Evolutionary conservation across 2,888 invertebrate genomes (phyloP).

Genomic region (Nomada ferruginata): DNA sequence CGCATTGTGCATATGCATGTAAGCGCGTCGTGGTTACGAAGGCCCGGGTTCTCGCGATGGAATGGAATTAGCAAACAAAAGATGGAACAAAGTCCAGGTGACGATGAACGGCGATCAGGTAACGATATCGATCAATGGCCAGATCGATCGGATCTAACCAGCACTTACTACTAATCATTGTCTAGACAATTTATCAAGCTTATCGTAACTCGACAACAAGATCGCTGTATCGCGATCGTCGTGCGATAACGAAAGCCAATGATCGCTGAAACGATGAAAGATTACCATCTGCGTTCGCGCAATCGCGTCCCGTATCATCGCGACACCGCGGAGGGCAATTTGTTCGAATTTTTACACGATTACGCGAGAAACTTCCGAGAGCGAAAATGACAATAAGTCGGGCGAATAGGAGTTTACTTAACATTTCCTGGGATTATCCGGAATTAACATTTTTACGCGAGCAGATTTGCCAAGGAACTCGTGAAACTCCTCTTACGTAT

Average conservation of each 20-base stretch:
- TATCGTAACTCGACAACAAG: constrained; percentile 55
- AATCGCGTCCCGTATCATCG: neutral
- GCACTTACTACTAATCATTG: constrained; percentile 57
- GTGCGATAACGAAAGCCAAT: constrained; percentile 5
- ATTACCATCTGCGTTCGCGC: constrained; percentile 37
- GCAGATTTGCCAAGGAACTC: neutral
- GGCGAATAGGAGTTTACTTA: neutral
- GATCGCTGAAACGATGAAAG: constrained; percentile 22
- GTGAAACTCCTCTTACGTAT: neutral
- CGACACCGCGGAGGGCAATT: neutral
- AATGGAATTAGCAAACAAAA: constrained; percentile 2
- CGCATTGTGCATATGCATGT: neutral
- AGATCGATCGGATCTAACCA: constrained; percentile 56
- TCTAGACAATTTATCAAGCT: constrained; percentile 58
- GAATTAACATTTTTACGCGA: neutral
- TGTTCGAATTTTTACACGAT: neutral
- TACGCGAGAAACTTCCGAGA: neutral
- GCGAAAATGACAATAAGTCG: neutral
- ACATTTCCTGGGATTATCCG: neutral
- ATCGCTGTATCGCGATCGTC: constrained; percentile 50
- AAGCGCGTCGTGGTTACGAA: neutral
- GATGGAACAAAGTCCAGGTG: constrained; percentile 46
- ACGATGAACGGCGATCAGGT: constrained; percentile 34
- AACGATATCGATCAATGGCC: constrained; percentile 60
- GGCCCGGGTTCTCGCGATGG: neutral